These are phyloP conservation scores for Camponotus vicinus DNA, from an alignment of 1,140 invertebrate species.

Conservation along the genomic window DNA sequence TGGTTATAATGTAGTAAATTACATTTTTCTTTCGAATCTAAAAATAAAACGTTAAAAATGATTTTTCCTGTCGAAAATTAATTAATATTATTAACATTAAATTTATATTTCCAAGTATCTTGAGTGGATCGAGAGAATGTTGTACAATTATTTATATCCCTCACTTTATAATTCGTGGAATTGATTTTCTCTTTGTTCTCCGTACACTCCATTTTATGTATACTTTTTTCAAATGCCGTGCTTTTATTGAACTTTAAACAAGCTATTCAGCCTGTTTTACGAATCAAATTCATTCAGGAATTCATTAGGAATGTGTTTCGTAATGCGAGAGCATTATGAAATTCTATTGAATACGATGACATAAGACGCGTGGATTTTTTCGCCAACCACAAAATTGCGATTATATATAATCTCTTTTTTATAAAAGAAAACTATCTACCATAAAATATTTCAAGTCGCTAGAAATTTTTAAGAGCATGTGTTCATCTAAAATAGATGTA, in stretches of 20 bases:
- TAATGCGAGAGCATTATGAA: neutral
- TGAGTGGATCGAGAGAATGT: neutral
- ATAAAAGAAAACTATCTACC: neutral
- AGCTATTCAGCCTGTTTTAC: constrained; percentile 1
- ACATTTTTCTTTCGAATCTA: neutral
- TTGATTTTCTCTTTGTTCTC: neutral
- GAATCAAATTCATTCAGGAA: neutral
- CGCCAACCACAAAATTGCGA: neutral
- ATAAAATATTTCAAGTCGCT: neutral
- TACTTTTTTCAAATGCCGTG: neutral
- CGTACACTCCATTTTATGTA: neutral
- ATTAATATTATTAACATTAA: neutral
- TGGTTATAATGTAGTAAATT: neutral
- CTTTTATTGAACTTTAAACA: neutral
- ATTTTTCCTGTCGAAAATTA: neutral
- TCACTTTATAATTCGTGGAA: neutral
- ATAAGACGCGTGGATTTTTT: neutral
- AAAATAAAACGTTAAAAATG: neutral
- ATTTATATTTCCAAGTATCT: neutral
- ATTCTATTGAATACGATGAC: neutral
- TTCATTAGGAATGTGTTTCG: neutral
- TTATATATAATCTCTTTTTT: neutral
- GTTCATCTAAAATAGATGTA: neutral
- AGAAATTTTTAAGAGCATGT: neutral
- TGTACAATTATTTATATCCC: neutral